phyloP scores from a whole-genome alignment of 1,140 invertebrate species.

The Bombus consobrinus region DNA sequence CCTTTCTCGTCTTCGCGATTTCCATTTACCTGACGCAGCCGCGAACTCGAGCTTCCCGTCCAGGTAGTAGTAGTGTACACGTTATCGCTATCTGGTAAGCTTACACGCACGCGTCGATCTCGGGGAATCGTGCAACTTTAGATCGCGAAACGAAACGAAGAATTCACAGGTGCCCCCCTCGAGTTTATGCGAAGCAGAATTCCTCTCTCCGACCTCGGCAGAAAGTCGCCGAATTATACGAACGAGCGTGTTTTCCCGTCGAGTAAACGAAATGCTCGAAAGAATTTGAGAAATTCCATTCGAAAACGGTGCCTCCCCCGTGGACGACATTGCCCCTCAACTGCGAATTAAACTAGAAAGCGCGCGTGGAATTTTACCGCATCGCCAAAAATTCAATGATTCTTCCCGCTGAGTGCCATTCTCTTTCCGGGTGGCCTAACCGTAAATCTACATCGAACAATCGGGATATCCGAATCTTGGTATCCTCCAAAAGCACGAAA shows the following conservation, averaged over 20 bases:
- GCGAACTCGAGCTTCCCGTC: conserved; percentile 19
- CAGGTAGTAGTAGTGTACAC: background rate
- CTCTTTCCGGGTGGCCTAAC: background rate
- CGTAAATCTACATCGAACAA: background rate
- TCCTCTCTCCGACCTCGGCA: background rate
- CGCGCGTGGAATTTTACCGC: conserved; percentile 18
- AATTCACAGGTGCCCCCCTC: conserved; percentile 30
- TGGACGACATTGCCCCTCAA: background rate
- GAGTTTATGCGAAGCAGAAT: background rate
- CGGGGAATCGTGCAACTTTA: conserved; percentile 28
- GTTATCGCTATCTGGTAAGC: conserved; percentile 57
- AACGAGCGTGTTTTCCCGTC: background rate
- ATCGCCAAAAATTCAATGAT: conserved; percentile 29
- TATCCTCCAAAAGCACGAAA: too few relatives aligned
- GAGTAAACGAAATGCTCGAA: conserved; percentile 24
- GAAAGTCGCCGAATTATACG: conserved; percentile 18
- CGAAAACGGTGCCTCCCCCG: background rate
- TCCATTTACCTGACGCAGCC: conserved; percentile 49
- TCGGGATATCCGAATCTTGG: background rate
- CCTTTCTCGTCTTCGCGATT: background rate
- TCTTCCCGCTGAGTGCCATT: background rate
- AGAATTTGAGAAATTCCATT: conserved; percentile 42
- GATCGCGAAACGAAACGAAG: background rate
- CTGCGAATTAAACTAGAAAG: conserved; percentile 41
- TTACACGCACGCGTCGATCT: conserved; percentile 29